phyloP scores from a whole-genome alignment of 2,888 invertebrate species.

The Disparrhopalites patrizii region DNA sequence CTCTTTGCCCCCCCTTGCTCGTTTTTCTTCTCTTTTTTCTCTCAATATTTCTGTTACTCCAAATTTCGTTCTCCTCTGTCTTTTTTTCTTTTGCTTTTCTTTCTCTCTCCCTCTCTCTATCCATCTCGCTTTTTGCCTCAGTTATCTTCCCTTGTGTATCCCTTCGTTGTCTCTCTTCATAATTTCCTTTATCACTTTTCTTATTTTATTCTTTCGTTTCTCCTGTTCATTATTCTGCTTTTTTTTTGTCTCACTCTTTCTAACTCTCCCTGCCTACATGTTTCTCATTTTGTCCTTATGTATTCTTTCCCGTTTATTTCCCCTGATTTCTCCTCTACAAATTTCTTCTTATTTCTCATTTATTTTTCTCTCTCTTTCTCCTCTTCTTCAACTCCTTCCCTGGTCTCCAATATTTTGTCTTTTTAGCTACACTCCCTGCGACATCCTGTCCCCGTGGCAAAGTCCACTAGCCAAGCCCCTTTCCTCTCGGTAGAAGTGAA shows the following conservation, averaged over 20 bases:
- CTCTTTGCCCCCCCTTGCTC: background rate
- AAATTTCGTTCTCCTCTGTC: background rate
- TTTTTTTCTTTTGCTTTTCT: background rate
- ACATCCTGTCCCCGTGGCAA: no score
- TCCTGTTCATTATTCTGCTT: background rate
- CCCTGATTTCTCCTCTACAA: no score
- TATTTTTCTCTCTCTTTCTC: background rate
- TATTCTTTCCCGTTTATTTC: background rate
- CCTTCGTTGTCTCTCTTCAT: background rate
- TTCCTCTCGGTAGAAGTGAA: no score
- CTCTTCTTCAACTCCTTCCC: background rate
- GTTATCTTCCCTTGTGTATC: background rate
- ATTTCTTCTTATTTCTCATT: no score
- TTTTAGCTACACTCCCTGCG: no score
- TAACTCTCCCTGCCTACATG: background rate
- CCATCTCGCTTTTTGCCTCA: background rate
- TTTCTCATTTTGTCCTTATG: background rate
- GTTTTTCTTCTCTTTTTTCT: background rate
- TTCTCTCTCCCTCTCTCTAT: background rate
- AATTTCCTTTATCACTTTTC: background rate
- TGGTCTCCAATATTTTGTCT: no score
- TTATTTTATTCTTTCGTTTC: background rate
- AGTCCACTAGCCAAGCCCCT: no score
- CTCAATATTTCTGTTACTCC: background rate
- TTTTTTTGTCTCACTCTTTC: background rate